Evolutionary conservation across 2,888 invertebrate species (phyloP).

Genomic region (Thereva nobilitata): DNA sequence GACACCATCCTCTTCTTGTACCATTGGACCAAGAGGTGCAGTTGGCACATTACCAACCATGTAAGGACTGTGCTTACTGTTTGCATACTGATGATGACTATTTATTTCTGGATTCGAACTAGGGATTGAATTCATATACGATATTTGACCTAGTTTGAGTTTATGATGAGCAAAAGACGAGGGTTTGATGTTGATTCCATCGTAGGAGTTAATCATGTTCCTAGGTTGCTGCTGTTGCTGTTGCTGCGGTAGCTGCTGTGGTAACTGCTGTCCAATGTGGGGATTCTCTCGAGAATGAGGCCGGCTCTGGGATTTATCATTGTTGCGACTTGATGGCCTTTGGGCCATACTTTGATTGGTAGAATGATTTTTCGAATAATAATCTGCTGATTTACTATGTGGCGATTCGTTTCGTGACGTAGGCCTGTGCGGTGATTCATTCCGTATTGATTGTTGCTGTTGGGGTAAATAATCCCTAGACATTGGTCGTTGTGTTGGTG

Average conservation of each 20-base stretch:
- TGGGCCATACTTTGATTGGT: conserved; percentile 33
- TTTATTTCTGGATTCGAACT: conserved; percentile 47
- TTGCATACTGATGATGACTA: conserved; percentile 41
- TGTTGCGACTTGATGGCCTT: conserved; percentile 49
- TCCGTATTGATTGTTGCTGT: conserved; percentile 45
- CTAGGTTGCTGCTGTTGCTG: conserved; percentile 25
- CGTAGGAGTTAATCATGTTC: conserved; percentile 44
- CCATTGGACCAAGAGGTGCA: conserved; percentile 44
- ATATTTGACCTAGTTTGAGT: conserved; percentile 53
- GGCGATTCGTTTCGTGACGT: conserved; percentile 53
- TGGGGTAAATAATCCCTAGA: conserved; percentile 47
- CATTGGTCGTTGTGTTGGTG: conserved; percentile 44
- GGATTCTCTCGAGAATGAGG: conserved; percentile 54
- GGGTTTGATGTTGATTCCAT: conserved; percentile 49
- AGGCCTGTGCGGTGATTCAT: conserved; percentile 49
- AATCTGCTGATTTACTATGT: conserved; percentile 47
- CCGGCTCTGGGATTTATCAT: conserved; percentile 50
- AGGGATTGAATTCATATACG: conserved; percentile 47
- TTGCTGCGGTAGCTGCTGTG: conserved; percentile 34
- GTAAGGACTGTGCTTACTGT: conserved; percentile 47
- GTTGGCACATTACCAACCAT: conserved; percentile 38
- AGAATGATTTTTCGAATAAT: conserved; percentile 49
- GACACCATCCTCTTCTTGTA: conserved; percentile 52
- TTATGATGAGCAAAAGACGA: conserved; percentile 58
- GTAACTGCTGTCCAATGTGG: conserved; percentile 41